A percentile compares a stretch with the other conserved stretches of the same genome.
Evolutionary conservation across 2,113 vertebrate species (phyloP).

Genomic region (Naja naja): DNA sequence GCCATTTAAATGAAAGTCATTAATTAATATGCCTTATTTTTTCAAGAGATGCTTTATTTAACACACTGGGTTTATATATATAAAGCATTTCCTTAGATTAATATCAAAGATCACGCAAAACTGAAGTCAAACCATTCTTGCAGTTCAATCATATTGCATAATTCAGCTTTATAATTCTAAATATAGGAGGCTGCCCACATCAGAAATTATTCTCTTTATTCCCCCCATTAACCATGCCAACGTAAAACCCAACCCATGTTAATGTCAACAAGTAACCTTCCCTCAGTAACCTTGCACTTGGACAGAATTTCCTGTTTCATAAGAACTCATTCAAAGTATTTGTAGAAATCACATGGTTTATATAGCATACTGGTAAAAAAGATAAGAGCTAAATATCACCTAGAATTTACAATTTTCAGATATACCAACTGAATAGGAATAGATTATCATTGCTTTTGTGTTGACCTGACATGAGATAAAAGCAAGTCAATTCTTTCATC

Average conservation of each 20-base stretch:
- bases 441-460: background rate
- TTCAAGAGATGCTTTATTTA: background rate
- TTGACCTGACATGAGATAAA: background rate
- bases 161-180: background rate
- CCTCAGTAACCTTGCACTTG: slow-evolving; percentile 8
- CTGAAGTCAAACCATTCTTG: background rate
- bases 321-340: background rate
- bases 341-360: background rate
- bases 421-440: background rate
- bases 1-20: too few relatives aligned
- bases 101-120: background rate
- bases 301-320: slow-evolving; percentile 10
- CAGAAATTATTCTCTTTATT: slow-evolving; percentile 13
- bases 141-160: background rate
- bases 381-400: background rate
- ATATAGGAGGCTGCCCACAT: background rate
- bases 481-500: background rate
- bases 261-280: background rate
- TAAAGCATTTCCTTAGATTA: background rate
- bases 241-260: slow-evolving; percentile 11
- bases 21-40: background rate
- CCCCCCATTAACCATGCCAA: background rate
- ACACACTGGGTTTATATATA: background rate
- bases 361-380: background rate
- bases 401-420: background rate